Conservation (phyloP, 2,113 vertebrate genomes). For the Chauna torquata region DNA sequence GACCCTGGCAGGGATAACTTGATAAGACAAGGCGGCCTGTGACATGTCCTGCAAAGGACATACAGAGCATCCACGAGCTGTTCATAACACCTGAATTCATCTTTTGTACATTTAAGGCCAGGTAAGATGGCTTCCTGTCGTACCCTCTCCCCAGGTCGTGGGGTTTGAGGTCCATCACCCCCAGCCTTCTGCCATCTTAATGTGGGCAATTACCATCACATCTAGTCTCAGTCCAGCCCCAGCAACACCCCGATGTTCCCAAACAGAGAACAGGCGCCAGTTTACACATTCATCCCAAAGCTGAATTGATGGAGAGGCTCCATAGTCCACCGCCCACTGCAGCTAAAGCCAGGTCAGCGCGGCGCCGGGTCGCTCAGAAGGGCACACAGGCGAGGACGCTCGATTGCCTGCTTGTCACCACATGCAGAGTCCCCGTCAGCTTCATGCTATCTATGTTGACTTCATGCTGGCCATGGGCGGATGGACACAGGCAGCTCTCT, state of each 20-base stretch:
- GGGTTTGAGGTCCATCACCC: neutral
- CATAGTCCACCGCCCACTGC: neutral
- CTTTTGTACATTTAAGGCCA: neutral
- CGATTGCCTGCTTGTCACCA: rapidly evolving
- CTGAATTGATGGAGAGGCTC: neutral
- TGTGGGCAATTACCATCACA: neutral
- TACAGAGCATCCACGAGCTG: neutral
- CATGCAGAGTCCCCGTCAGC: neutral
- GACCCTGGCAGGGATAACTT: neutral
- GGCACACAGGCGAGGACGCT: rapidly evolving
- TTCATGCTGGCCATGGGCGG: neutral
- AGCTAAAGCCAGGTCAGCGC: neutral
- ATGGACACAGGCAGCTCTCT: neutral
- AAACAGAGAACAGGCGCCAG: neutral
- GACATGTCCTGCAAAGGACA: rapidly evolving
- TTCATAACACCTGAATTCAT: neutral
- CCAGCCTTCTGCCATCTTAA: neutral
- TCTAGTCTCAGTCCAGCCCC: neutral
- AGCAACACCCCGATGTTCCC: neutral
- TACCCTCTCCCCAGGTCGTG: rapidly evolving
- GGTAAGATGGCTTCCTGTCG: neutral
- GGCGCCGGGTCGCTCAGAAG: rapidly evolving
- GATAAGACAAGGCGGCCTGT: neutral
- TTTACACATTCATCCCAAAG: neutral
- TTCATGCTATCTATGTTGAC: neutral